Percentiles rank a stretch among this genome's conserved stretches.
These are phyloP conservation scores for Melinaea menophilus DNA, from an alignment of 2,888 invertebrate genomes.

Conservation along the genomic window DNA sequence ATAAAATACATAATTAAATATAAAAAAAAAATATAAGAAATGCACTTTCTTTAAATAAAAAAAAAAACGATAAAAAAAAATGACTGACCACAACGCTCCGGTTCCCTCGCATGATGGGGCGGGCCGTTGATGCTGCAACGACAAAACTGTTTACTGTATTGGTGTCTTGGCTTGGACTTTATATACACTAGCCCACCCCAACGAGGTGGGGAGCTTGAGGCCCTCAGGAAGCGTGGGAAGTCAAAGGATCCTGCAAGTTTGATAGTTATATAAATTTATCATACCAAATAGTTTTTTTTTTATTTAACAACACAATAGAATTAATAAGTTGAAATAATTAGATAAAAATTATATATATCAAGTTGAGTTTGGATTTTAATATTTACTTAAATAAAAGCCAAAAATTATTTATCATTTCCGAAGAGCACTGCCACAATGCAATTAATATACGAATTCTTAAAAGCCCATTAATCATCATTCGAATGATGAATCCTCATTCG, in stretches of 20 bases:
- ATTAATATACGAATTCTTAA: too few species aligned
- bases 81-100: slow-evolving; percentile 80
- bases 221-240: slow-evolving; percentile 31
- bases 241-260: slow-evolving; percentile 24
- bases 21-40: background rate
- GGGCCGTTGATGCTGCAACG: slow-evolving; percentile 62
- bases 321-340: too few species aligned
- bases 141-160: slow-evolving; percentile 66
- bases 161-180: slow-evolving; percentile 52
- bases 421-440: too few species aligned
- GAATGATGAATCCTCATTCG: too few species aligned
- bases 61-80: slow-evolving; percentile 32
- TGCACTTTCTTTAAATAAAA: background rate
- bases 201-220: slow-evolving; percentile 50
- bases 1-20: background rate
- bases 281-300: too few species aligned
- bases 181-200: slow-evolving; percentile 63
- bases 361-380: too few species aligned
- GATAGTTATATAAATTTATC: slow-evolving; percentile 14
- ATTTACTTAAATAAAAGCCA: too few species aligned
- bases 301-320: too few species aligned
- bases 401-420: too few species aligned
- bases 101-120: slow-evolving; percentile 78
- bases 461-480: too few species aligned
- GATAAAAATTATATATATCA: too few species aligned